phyloP scores from a whole-genome alignment of 2,888 invertebrate genomes.

The Acrobasis suavella region DNA sequence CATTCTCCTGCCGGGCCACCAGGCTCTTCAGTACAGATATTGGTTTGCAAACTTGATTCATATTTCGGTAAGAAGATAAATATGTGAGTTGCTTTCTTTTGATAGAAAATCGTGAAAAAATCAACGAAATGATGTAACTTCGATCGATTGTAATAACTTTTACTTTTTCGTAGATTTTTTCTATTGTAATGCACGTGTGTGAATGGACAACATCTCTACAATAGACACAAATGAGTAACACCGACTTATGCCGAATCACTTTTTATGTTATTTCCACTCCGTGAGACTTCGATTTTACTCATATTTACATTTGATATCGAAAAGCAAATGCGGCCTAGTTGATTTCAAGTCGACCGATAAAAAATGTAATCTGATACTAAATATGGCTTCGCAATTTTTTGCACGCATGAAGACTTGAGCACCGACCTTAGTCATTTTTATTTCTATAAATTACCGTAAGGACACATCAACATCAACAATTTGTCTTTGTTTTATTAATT shows the following conservation, averaged over 20 bases:
- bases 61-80: too few species aligned
- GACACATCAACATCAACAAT: too few species aligned
- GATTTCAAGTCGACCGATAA: conserved; percentile 12
- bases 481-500: too few species aligned
- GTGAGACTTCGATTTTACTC: not conserved
- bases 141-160: not conserved
- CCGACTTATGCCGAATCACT: not conserved
- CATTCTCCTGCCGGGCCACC: too few species aligned
- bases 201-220: not conserved
- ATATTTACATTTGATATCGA: conserved; percentile 8
- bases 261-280: not conserved
- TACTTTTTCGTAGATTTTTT: not conserved
- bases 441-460: too few species aligned
- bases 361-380: conserved; percentile 8
- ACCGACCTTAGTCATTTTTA: too few species aligned
- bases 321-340: conserved; percentile 16
- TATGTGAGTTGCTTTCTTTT: too few species aligned
- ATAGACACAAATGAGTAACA: conserved; percentile 8
- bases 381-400: not conserved
- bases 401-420: not conserved
- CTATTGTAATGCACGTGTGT: not conserved
- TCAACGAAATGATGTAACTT: not conserved
- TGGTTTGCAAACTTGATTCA: too few species aligned
- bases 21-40: too few species aligned
- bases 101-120: too few species aligned